phyloP scores from a whole-genome alignment of 2,888 invertebrate species.

The Muscina levida region DNA sequence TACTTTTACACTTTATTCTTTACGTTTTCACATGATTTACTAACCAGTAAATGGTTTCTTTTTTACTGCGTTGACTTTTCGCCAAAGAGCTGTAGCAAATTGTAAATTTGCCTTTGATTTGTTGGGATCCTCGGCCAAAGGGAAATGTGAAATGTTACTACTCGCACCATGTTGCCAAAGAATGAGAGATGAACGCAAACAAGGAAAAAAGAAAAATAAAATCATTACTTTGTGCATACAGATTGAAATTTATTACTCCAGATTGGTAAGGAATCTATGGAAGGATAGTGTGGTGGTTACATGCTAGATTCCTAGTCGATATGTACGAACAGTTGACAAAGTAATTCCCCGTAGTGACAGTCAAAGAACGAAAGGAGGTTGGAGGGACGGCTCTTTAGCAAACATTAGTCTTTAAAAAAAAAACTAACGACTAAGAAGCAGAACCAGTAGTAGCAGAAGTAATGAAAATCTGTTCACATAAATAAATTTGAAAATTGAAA shows the following conservation, averaged over 20 bases:
- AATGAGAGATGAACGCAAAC: background rate
- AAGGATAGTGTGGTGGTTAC: too few species aligned
- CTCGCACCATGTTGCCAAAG: background rate
- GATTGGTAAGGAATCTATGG: slow-evolving; percentile 36
- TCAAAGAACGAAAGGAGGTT: background rate
- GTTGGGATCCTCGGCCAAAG: background rate
- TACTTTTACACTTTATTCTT: background rate
- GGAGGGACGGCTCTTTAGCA: background rate
- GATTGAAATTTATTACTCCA: slow-evolving; percentile 64
- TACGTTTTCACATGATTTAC: slow-evolving; percentile 24
- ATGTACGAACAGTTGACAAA: slow-evolving; percentile 7
- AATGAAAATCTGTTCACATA: background rate
- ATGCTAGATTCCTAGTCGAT: too few species aligned
- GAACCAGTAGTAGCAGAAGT: too few species aligned
- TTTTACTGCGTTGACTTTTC: background rate
- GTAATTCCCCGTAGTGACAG: background rate
- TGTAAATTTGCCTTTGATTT: background rate
- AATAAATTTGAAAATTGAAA: background rate
- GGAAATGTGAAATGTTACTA: too few species aligned
- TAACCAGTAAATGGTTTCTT: slow-evolving; percentile 6
- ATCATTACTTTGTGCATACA: slow-evolving; percentile 63
- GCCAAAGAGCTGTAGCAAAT: slow-evolving; percentile 9
- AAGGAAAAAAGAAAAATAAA: slow-evolving; percentile 5
- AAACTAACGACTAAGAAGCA: too few species aligned
- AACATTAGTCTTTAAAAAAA: too few species aligned